Conservation (phyloP, 2,113 vertebrate genomes). For the Polypterus bichir region DNA sequence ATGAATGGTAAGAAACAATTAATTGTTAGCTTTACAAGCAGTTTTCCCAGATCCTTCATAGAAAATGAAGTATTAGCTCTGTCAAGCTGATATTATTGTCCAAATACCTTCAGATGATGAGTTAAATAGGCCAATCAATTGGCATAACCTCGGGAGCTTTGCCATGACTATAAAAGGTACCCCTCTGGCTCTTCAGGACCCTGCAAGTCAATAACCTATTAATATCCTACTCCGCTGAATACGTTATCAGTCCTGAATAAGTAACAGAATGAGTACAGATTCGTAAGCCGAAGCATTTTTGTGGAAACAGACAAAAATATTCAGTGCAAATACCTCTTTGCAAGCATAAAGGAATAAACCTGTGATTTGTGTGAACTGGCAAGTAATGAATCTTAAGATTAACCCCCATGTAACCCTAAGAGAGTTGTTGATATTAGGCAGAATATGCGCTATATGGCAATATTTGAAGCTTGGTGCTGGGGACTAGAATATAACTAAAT, state of each 20-base stretch:
- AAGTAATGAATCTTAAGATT: too few species aligned
- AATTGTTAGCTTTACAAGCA: background rate
- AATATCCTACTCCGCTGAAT: conserved; percentile 54
- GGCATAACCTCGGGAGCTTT: conserved; percentile 64
- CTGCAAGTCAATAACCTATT: conserved; percentile 73
- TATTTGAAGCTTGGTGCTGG: too few species aligned
- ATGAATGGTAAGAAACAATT: background rate
- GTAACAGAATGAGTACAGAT: conserved; percentile 29
- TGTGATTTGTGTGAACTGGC: too few species aligned
- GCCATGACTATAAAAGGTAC: conserved; percentile 48
- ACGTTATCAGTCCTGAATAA: background rate
- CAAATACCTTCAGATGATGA: conserved; percentile 65
- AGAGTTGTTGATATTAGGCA: too few species aligned
- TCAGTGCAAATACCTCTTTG: conserved; percentile 1
- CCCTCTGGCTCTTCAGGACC: conserved; percentile 58
- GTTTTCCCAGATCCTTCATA: conserved; percentile 24
- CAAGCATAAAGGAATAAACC: too few species aligned
- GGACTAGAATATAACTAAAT: too few species aligned
- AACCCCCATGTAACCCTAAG: too few species aligned
- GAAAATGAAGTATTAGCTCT: conserved; percentile 71
- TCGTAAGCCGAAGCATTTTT: conserved; percentile 1
- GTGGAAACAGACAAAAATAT: background rate
- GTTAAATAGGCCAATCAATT: conserved; percentile 70
- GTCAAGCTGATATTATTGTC: conserved; percentile 63
- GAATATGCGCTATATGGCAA: too few species aligned